Evolutionary conservation across 2,797 vertebrate genomes (phyloP).

Genomic region (Loris lydekkerianus): DNA sequence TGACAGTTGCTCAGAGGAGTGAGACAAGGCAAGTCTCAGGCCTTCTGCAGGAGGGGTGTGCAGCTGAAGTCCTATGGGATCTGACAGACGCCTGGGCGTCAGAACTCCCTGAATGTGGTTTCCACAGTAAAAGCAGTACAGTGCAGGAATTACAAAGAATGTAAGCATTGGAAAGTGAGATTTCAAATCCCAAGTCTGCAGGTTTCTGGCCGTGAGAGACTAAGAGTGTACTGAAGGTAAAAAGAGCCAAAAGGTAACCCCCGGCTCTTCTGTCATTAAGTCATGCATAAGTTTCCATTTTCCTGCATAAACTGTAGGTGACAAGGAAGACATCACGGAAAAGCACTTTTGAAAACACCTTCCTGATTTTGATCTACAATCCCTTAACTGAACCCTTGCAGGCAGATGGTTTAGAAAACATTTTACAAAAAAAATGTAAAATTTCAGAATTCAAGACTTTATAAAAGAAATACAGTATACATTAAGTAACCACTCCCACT

Average conservation of each 20-base stretch:
- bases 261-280: not conserved
- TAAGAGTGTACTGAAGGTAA: not conserved
- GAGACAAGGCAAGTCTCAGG: not conserved
- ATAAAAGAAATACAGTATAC: not conserved
- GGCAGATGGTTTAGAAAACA: not conserved
- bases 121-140: not conserved
- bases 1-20: not conserved
- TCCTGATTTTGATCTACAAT: not conserved
- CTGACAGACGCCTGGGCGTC: not conserved
- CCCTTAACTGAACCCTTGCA: not conserved
- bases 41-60: not conserved
- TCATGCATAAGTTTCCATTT: slow-evolving; percentile 4
- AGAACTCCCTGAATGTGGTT: not conserved
- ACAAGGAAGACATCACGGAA: not conserved
- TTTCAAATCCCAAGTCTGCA: slow-evolving; percentile 29
- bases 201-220: not conserved
- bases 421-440: not conserved
- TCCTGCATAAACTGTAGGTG: not conserved
- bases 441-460: slow-evolving; percentile 49
- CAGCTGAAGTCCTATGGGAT: not conserved
- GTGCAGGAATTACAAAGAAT: not conserved
- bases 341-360: not conserved
- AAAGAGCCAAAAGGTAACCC: not conserved
- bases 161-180: slow-evolving; percentile 38
- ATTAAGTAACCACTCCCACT: not conserved